Conservation (phyloP, 2,797 vertebrate species). For the Cetoscarus ocellatus region DNA sequence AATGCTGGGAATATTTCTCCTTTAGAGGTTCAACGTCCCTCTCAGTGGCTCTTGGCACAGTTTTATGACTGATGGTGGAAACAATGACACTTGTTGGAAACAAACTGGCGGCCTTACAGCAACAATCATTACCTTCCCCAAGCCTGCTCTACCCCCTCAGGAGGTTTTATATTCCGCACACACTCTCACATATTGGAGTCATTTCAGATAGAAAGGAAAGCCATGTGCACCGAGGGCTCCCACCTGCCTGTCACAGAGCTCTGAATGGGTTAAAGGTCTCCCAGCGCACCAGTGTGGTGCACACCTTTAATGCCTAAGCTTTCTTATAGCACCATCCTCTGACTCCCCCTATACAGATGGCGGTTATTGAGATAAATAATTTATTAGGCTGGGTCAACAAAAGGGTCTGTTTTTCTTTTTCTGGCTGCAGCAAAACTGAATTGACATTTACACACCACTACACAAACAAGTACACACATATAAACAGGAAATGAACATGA, state of each 20-base stretch:
- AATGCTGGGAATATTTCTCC: conserved; percentile 5
- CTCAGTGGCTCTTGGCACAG: conserved; percentile 33
- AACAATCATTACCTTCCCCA: conserved; percentile 13
- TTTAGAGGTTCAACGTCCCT: neutral
- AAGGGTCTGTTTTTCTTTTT: conserved; percentile 5
- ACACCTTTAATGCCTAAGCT: conserved; percentile 23
- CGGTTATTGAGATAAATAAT: conserved; percentile 49
- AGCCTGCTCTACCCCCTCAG: conserved; percentile 9
- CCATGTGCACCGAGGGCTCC: neutral
- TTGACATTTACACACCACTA: neutral
- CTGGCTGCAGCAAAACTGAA: conserved; percentile 1
- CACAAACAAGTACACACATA: neutral
- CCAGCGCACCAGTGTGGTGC: neutral
- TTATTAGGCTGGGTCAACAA: conserved; percentile 44
- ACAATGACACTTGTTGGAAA: conserved; percentile 19
- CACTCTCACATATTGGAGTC: conserved; percentile 1
- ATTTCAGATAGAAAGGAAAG: conserved; percentile 8
- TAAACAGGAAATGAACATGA: conserved; percentile 5
- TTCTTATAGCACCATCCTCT: conserved; percentile 22
- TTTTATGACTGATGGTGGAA: conserved; percentile 21
- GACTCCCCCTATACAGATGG: conserved; percentile 38
- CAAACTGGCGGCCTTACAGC: conserved; percentile 18
- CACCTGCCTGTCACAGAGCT: conserved; percentile 15
- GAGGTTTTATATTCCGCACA: conserved; percentile 35
- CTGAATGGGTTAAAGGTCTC: conserved; percentile 37